Percentiles rank a stretch among this genome's conserved stretches.
These are phyloP conservation scores for Eunapius fragilis DNA, from an alignment of 37 sponge, comb jelly and placozoan genomes.

Conservation along the genomic window DNA sequence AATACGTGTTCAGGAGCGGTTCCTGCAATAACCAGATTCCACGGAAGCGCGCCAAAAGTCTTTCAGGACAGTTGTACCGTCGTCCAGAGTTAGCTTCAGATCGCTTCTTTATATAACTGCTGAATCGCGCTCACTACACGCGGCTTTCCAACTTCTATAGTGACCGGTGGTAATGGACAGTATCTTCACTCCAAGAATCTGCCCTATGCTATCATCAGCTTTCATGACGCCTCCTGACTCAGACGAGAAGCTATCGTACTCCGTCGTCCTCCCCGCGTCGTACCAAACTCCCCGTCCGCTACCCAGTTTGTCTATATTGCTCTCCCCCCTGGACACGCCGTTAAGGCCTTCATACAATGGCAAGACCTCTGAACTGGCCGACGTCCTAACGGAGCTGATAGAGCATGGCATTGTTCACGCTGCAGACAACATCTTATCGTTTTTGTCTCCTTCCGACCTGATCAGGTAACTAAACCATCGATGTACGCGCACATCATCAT, in stretches of 20 bases:
- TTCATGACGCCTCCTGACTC: constrained; percentile 33
- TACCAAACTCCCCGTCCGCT: constrained; percentile 6
- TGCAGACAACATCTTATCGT: not conserved
- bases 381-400: constrained; percentile 21
- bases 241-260: not conserved
- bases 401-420: not conserved
- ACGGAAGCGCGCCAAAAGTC: not conserved
- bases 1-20: not conserved
- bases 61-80: not conserved
- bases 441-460: constrained; percentile 21
- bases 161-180: not conserved
- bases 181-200: not conserved
- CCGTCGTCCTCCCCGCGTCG: not conserved
- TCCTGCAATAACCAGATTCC: not conserved
- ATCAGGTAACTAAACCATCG: not conserved
- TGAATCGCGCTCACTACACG: not conserved
- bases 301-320: constrained; percentile 1
- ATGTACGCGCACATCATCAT: not conserved
- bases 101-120: not conserved
- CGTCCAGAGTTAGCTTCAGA: not conserved
- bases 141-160: no score
- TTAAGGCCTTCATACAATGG: not conserved
- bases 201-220: not conserved
- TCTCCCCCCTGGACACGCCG: not conserved
- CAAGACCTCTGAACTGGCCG: not conserved